Base-by-base conservation (phyloP, 2,113 vertebrate genomes). In the Anhinga rufa region DNA sequence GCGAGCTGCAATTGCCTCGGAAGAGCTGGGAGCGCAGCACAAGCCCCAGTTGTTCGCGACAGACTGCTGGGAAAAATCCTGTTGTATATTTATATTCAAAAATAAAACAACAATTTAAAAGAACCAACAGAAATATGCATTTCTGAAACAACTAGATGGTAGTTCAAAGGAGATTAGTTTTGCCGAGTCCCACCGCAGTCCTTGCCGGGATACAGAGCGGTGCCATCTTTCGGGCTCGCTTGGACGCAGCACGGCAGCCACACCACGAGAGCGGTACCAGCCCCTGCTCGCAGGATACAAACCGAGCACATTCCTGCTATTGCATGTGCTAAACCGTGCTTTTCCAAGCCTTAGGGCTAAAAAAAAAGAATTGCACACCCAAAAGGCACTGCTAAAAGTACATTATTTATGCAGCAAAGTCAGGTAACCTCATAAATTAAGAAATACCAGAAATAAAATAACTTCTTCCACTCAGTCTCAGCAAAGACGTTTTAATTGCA, bases 141-240 rank as follows among this genome's bases (percentile, higher is more conserved):
- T 82, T 34, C 21, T n/a, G 57, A 54, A 70, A 20, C 12, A 2
- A 18, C 13, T 1, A 17, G 46, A 26, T 51, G 28, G 34, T 5
- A 5, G 18, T 6, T 34, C 6, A 11, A 29, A 58, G 24, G 34
- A n/a, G 26, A 1, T 1, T 5, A 4, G n/a, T 3, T 40, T 44
- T 61, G 51, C 55, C 2, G 2, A 48, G 46, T 7, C 10, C 29
- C 31, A 42, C 1, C 4, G 19, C 4, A 4, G 48, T 1, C 11
- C 12, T 2, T 2, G 6, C 1, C 12, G 71, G 69, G n/a, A 26
- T 0, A 2, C 2, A 5, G 64, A 34, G 52, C 6, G 14, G 12
- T 20, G 32, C 29, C 40, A 13, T 4, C 2, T 0, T 1, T 7
- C 4, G 34, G 44, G 44, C 38, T 70, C 6, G 0, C 44, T 7